These are phyloP conservation scores for Sinocyclocheilus maitianheensis DNA, from an alignment of 2,113 vertebrate genomes.

Conservation along the genomic window DNA sequence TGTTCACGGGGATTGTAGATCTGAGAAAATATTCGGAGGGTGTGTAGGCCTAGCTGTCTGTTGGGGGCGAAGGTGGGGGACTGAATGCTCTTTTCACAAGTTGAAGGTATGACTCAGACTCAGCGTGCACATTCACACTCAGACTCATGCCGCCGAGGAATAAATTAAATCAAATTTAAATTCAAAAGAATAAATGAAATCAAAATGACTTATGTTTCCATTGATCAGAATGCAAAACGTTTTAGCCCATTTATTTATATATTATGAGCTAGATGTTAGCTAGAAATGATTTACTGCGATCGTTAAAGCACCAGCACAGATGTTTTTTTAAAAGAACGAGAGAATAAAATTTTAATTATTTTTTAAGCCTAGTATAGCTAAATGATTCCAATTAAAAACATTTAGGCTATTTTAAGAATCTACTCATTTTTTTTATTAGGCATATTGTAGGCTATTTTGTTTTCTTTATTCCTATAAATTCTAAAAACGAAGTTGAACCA, in stretches of 20 bases:
- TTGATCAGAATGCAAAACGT: too few species aligned
- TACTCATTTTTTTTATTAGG: too few species aligned
- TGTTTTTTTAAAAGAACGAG: neutral
- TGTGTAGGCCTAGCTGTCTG: neutral
- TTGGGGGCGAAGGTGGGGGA: neutral
- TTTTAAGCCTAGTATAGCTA: neutral
- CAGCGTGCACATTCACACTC: neutral
- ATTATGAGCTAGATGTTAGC: too few species aligned
- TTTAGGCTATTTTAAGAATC: neutral
- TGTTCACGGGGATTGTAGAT: neutral
- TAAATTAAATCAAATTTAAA: too few species aligned
- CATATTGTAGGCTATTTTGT: neutral
- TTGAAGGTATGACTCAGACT: neutral
- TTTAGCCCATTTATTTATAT: too few species aligned
- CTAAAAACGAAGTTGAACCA: neutral
- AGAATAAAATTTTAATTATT: neutral
- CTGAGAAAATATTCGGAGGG: neutral
- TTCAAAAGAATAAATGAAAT: too few species aligned
- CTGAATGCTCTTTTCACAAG: neutral
- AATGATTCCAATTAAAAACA: neutral
- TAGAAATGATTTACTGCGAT: too few species aligned
- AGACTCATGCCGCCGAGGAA: neutral
- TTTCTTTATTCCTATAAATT: neutral
- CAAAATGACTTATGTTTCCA: too few species aligned
- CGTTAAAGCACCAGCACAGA: neutral